Conservation (phyloP, 2,113 vertebrate genomes). For the Zosterops hypoxanthus region DNA sequence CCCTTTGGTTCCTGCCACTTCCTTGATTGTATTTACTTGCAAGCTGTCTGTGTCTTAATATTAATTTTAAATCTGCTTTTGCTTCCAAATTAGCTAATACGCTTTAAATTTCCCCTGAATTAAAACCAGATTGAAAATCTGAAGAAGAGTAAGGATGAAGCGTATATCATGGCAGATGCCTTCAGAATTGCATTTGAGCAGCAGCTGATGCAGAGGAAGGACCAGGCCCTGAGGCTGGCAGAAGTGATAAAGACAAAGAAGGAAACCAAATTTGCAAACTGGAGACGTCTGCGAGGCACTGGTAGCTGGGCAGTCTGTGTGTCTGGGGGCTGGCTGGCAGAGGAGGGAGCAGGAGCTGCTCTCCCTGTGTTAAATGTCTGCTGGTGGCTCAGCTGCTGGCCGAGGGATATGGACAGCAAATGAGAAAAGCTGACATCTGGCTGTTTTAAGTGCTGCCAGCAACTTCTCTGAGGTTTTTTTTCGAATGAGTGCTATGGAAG, state of each 20-base stretch:
- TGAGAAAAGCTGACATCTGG: neutral
- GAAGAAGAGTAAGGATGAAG: slow-evolving; percentile 85
- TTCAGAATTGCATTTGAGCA: slow-evolving; percentile 94
- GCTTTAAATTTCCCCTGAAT: slow-evolving; percentile 5
- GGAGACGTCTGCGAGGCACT: slow-evolving; percentile 71
- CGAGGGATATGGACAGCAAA: neutral
- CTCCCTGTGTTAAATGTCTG: neutral
- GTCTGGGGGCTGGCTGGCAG: neutral
- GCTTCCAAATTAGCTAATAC: neutral
- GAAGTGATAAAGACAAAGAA: slow-evolving; percentile 72
- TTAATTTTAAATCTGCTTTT: neutral
- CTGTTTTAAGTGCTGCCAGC: neutral
- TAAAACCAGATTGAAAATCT: slow-evolving; percentile 79
- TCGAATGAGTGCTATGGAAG: neutral
- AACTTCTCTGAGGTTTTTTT: neutral
- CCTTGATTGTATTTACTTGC: neutral
- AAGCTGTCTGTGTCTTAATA: neutral
- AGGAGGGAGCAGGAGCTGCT: neutral
- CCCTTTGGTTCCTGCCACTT: neutral
- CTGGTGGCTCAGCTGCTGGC: neutral
- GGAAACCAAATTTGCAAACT: slow-evolving; percentile 52
- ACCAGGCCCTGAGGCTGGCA: slow-evolving; percentile 80
- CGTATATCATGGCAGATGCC: slow-evolving; percentile 85
- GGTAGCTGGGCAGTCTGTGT: slow-evolving; percentile 26
- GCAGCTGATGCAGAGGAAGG: slow-evolving; percentile 85